Evolutionary conservation across 1,140 invertebrate species (phyloP).

Genomic region (Panagrolaimus sp.): DNA sequence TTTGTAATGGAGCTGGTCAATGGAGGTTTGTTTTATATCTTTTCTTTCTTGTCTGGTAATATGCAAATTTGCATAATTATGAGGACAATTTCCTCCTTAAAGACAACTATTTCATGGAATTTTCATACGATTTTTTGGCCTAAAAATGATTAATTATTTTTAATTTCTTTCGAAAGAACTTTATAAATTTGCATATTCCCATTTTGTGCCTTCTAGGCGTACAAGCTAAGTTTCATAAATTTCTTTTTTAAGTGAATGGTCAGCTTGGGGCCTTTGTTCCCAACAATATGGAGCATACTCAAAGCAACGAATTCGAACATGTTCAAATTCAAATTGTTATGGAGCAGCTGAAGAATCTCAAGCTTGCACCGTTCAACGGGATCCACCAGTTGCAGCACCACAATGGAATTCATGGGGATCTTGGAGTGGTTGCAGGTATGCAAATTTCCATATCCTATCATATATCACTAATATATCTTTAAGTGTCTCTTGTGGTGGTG

Average conservation of each 20-base stretch:
- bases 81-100: not conserved
- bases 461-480: not conserved
- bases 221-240: too few relatives aligned
- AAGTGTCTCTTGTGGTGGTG: conserved; percentile 1
- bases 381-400: conserved; percentile 1
- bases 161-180: not conserved
- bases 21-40: too few relatives aligned
- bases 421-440: conserved; percentile 6
- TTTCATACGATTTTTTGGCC: not conserved
- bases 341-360: not conserved
- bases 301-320: conserved; percentile 4
- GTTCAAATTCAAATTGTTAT: conserved; percentile 1
- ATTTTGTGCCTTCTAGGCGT: not conserved
- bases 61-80: not conserved
- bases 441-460: not conserved
- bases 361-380: not conserved
- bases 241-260: not conserved
- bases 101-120: not conserved
- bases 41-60: too few relatives aligned
- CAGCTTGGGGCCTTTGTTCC: not conserved
- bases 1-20: too few relatives aligned
- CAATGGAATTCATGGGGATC: conserved; percentile 8
- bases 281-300: conserved; percentile 14
- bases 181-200: not conserved
- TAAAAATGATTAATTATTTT: not conserved